phyloP scores from a whole-genome alignment of 2,113 vertebrate species.

The Ranitomeya imitator region DNA sequence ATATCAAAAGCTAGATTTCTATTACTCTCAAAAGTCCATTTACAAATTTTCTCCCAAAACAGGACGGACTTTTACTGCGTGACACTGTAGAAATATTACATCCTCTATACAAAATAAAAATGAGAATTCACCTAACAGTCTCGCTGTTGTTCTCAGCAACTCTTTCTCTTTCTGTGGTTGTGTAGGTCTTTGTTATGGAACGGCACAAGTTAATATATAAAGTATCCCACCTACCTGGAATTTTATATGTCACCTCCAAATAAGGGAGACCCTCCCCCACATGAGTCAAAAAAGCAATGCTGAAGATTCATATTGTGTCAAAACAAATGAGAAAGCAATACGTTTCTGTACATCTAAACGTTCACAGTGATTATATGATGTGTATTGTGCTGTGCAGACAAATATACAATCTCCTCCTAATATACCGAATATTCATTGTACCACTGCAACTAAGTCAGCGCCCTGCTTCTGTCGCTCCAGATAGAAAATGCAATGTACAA shows the following conservation, averaged over 20 bases:
- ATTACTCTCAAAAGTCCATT: too few relatives aligned
- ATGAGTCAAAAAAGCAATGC: slow-evolving; percentile 4
- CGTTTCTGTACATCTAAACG: background rate
- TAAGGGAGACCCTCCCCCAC: slow-evolving; percentile 28
- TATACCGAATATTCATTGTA: background rate
- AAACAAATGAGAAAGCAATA: background rate
- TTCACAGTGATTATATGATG: background rate
- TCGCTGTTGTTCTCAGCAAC: background rate
- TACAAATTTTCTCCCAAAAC: background rate
- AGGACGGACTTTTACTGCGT: background rate
- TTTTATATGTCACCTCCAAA: slow-evolving; percentile 2
- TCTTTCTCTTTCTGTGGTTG: slow-evolving; percentile 40
- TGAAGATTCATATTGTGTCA: background rate
- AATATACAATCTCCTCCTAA: background rate
- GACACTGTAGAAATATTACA: background rate
- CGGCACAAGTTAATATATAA: background rate
- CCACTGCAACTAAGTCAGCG: background rate
- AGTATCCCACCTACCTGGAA: slow-evolving; percentile 49
- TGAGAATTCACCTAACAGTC: background rate
- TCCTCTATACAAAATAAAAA: background rate
- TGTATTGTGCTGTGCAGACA: background rate
- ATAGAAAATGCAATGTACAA: background rate
- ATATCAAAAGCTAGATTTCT: too few relatives aligned
- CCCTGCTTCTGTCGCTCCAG: background rate
- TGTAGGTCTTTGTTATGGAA: slow-evolving; percentile 47